A percentile compares a stretch with the other conserved stretches of the same genome.
Evolutionary conservation across 23 tunicate genomes (phyloP).

Genomic region (Ciona savignyi): DNA sequence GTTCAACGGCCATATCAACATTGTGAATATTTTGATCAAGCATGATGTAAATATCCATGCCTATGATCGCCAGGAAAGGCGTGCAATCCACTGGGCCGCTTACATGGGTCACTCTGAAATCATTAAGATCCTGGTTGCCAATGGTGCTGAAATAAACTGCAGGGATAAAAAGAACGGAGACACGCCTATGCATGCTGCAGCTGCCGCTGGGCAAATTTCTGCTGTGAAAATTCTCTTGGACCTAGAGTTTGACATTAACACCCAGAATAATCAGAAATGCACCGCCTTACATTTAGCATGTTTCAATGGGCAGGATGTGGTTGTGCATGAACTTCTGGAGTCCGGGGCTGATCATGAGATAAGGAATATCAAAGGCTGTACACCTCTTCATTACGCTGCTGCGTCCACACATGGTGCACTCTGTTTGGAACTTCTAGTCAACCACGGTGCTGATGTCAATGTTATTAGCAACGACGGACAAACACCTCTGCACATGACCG

Average conservation of each 20-base stretch:
- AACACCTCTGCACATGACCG: conserved; percentile 88
- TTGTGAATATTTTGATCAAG: conserved; percentile 67
- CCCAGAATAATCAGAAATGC: conserved; percentile 55
- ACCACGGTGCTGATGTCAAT: conserved; percentile 72
- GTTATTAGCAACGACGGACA: conserved; percentile 71
- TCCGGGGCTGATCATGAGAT: conserved; percentile 72
- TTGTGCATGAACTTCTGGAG: conserved; percentile 76
- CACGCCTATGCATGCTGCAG: conserved; percentile 96
- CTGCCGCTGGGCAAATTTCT: conserved; percentile 75
- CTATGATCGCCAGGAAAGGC: conserved; percentile 81
- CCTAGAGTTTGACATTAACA: conserved; percentile 78
- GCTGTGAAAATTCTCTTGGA: conserved; percentile 80
- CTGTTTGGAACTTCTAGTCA: conserved; percentile 72
- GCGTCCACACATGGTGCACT: conserved; percentile 88
- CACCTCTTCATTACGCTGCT: conserved; percentile 88
- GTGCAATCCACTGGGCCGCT: conserved; percentile 96
- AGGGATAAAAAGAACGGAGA: conserved; percentile 62
- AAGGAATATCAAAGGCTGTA: conserved; percentile 52
- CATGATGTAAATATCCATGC: conserved; percentile 73
- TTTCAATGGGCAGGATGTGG: conserved; percentile 91
- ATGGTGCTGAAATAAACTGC: conserved; percentile 94
- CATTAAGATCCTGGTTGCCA: conserved; percentile 65
- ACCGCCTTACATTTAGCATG: conserved; percentile 90
- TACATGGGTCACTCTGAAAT: conserved; percentile 90
- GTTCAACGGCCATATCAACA: conserved; percentile 62